These are phyloP conservation scores for Embiotoca jacksoni DNA, from an alignment of 2,113 vertebrate genomes.

Conservation along the genomic window DNA sequence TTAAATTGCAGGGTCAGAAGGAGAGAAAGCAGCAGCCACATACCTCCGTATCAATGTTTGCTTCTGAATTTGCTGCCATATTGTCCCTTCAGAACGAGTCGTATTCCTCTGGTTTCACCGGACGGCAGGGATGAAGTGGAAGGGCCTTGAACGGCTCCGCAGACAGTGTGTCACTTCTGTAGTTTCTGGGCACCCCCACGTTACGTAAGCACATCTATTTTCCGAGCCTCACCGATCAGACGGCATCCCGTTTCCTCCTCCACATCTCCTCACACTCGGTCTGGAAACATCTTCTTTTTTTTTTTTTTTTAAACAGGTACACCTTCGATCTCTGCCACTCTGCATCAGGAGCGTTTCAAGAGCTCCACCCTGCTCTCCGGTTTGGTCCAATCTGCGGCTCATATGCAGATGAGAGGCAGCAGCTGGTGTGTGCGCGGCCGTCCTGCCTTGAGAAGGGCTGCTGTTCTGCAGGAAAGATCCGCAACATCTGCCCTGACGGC, in stretches of 20 bases:
- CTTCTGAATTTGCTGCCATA: conserved; percentile 75
- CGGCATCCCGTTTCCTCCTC: conserved; percentile 15
- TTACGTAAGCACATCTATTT: conserved; percentile 65
- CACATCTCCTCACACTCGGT: background rate
- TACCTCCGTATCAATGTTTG: conserved; percentile 78
- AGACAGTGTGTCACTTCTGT: conserved; percentile 42
- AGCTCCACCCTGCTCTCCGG: conserved; percentile 49
- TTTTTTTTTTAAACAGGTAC: conserved; percentile 47
- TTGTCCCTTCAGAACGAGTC: conserved; percentile 33
- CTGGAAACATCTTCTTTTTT: background rate
- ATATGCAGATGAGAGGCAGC: conserved; percentile 55
- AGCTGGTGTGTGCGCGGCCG: conserved; percentile 6
- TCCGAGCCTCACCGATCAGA: conserved; percentile 38
- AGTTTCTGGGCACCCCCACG: conserved; percentile 26
- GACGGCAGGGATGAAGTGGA: conserved; percentile 28
- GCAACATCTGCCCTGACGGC: conserved; percentile 53
- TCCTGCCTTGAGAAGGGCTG: conserved; percentile 29
- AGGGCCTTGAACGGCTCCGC: conserved; percentile 36
- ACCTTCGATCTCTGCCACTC: conserved; percentile 34
- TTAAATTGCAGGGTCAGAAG: conserved; percentile 30
- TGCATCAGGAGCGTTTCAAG: conserved; percentile 27
- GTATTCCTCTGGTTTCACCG: conserved; percentile 34
- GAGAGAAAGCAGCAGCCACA: conserved; percentile 45
- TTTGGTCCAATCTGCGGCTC: conserved; percentile 48
- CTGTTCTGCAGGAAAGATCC: conserved; percentile 28